A percentile compares a stretch with the other conserved stretches of the same genome.
Evolutionary conservation across 2,113 vertebrate genomes (phyloP).

Genomic region (Edolisoma coerulescens): DNA sequence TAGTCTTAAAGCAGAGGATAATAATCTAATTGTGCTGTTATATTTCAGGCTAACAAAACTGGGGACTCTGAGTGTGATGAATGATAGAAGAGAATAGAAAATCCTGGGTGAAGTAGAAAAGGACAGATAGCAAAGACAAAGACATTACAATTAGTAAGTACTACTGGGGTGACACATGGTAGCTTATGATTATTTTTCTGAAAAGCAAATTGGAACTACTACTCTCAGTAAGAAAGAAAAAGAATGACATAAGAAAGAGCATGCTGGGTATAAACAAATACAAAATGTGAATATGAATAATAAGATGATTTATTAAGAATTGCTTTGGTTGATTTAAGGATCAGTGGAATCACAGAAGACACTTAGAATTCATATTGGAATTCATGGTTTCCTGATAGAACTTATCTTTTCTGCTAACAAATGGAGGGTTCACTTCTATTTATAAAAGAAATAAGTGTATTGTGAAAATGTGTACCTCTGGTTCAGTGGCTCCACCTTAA

Average conservation of each 20-base stretch:
- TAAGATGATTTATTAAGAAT: not conserved
- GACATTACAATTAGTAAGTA: not conserved
- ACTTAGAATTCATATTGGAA: not conserved
- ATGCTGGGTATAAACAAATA: not conserved
- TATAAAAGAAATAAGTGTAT: not conserved
- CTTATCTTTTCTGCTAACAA: not conserved
- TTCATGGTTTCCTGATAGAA: not conserved
- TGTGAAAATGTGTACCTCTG: not conserved
- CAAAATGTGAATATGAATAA: not conserved
- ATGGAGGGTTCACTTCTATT: not conserved
- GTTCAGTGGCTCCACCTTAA: not conserved
- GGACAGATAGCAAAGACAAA: not conserved
- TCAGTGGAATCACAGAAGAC: not conserved
- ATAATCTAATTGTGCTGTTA: not conserved
- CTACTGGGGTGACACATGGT: not conserved
- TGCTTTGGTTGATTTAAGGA: not conserved
- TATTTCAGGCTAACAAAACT: not conserved
- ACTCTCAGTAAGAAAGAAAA: not conserved
- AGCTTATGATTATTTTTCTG: not conserved
- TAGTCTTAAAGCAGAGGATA: not conserved
- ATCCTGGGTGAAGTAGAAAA: not conserved
- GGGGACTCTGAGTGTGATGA: not conserved
- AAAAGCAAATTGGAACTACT: not conserved
- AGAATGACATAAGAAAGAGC: not conserved
- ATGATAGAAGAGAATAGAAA: not conserved